Percentiles rank a stretch among this genome's conserved stretches.
phyloP scores from a whole-genome alignment of 2,113 vertebrate species.

The Cromileptes altivelis region DNA sequence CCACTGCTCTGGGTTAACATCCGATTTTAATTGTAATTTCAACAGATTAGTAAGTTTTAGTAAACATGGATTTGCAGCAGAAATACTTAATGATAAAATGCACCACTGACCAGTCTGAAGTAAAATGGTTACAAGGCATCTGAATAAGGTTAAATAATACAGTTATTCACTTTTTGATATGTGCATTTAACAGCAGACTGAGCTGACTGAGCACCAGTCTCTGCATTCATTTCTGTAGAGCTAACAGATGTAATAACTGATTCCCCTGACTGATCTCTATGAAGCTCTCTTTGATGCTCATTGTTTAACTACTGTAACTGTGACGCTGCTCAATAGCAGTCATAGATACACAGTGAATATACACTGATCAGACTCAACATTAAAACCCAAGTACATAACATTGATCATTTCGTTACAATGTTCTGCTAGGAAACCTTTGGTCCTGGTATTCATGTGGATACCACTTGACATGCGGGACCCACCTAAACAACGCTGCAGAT shows the following conservation, averaged over 20 bases:
- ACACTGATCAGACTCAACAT: too few relatives aligned
- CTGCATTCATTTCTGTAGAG: conserved; percentile 1
- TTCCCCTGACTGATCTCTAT: background rate
- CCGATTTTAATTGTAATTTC: conserved; percentile 21
- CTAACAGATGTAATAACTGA: background rate
- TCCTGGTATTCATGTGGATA: too few relatives aligned
- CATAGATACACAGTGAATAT: background rate
- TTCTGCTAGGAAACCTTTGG: too few relatives aligned
- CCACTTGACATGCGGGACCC: too few relatives aligned
- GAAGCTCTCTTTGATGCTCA: conserved; percentile 2
- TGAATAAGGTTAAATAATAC: conserved; percentile 19
- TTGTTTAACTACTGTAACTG: background rate
- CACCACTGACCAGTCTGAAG: conserved; percentile 30
- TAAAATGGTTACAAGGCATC: conserved; percentile 11
- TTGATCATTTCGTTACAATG: too few relatives aligned
- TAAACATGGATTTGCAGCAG: background rate
- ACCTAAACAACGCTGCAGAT: too few relatives aligned
- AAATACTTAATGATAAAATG: conserved; percentile 8
- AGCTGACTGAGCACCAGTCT: conserved; percentile 1
- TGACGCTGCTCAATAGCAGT: background rate
- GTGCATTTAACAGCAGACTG: background rate
- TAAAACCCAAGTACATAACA: too few relatives aligned
- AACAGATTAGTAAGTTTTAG: background rate
- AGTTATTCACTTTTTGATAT: background rate
- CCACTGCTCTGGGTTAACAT: conserved; percentile 4